Evolutionary conservation across 1,140 invertebrate species (phyloP).

Genomic region (Gryllus bimaculatus): DNA sequence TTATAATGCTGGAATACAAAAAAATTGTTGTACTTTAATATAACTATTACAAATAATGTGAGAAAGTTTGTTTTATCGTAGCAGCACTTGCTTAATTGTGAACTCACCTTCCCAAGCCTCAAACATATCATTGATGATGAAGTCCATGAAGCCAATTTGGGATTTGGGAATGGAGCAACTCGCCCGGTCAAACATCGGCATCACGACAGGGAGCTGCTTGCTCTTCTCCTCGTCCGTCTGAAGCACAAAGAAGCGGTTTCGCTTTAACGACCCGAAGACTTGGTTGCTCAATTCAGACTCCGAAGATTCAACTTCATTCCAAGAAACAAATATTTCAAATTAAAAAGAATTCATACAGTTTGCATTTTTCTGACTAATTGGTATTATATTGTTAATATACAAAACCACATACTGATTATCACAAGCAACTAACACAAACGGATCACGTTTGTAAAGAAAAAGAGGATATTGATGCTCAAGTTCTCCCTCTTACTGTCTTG

Average conservation of each 20-base stretch:
- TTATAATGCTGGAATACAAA: not conserved
- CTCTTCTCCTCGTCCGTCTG: slow-evolving; percentile 90
- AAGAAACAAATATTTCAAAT: no score
- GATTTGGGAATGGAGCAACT: slow-evolving; percentile 92
- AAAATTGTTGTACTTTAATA: not conserved
- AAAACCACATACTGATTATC: no score
- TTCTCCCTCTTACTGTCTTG: no score
- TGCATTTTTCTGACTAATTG: no score
- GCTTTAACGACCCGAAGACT: slow-evolving; percentile 15
- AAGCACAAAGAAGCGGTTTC: slow-evolving; percentile 23
- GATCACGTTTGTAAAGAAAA: no score
- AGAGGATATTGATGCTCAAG: no score
- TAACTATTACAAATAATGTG: not conserved
- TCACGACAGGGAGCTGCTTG: slow-evolving; percentile 77
- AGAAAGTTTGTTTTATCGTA: slow-evolving; percentile 13
- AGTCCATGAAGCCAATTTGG: slow-evolving; percentile 94
- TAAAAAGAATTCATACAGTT: no score
- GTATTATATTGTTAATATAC: no score
- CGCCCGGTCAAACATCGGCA: slow-evolving; percentile 90
- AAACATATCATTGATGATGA: slow-evolving; percentile 94
- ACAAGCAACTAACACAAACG: no score
- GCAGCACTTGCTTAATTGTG: not conserved
- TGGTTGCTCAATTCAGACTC: not conserved
- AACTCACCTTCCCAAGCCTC: slow-evolving; percentile 87
- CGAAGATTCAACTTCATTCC: no score